Evolutionary conservation across 2,797 vertebrate species (phyloP).

Genomic region (Picus viridis): DNA sequence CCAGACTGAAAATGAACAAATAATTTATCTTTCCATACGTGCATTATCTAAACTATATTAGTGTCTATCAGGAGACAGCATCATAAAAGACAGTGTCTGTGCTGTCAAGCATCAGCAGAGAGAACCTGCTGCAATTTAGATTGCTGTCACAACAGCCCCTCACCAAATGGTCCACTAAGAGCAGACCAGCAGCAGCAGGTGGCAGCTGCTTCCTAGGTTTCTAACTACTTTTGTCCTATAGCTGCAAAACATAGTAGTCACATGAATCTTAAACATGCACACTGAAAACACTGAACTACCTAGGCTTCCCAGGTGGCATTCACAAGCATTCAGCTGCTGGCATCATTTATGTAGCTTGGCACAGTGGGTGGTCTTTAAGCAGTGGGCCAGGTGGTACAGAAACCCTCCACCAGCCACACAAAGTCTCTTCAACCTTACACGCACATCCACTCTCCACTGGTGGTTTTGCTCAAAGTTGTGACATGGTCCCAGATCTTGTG

Average conservation of each 20-base stretch:
- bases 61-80: neutral
- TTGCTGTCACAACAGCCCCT: neutral
- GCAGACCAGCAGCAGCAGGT: neutral
- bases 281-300: neutral
- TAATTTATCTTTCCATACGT: neutral
- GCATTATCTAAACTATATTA: neutral
- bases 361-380: neutral
- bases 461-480: neutral
- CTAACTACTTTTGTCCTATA: neutral
- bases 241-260: neutral
- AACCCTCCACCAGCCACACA: neutral
- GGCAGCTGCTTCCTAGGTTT: neutral
- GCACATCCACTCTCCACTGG: neutral
- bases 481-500: neutral
- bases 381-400: rapidly evolving
- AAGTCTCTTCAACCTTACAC: neutral
- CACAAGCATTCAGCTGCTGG: neutral
- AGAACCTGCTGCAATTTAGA: neutral
- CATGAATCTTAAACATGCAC: neutral
- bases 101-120: neutral
- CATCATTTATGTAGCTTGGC: neutral
- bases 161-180: rapidly evolving
- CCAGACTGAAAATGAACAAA: neutral
- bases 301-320: neutral
- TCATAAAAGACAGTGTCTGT: neutral